Conservation (phyloP, 1,140 invertebrate genomes). For the Dendrolimus punctatus region DNA sequence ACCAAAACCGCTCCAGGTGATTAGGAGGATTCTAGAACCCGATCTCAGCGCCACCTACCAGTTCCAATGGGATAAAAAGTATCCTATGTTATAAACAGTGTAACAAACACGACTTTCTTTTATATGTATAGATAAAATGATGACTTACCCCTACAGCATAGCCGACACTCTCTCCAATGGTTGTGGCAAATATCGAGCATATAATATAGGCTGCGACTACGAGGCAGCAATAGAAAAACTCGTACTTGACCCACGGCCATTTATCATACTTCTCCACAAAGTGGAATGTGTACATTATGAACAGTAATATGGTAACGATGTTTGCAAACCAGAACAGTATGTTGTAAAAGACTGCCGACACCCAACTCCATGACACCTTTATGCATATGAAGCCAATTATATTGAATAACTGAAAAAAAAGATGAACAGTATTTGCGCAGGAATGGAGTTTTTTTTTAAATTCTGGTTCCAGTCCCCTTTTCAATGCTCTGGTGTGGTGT, state of each 20-base stretch:
- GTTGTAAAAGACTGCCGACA: constrained; percentile 75
- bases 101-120: too few relatives aligned
- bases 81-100: too few relatives aligned
- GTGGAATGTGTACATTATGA: constrained; percentile 87
- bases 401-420: constrained; percentile 78
- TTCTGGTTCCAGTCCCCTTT: too few relatives aligned
- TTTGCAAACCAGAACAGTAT: constrained; percentile 87
- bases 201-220: constrained; percentile 77
- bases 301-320: constrained; percentile 83
- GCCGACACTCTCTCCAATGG: constrained; percentile 44
- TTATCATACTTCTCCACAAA: constrained; percentile 86
- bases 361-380: constrained; percentile 76
- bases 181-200: constrained; percentile 51
- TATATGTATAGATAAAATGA: too few relatives aligned
- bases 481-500: too few relatives aligned
- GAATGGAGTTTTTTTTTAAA: too few relatives aligned
- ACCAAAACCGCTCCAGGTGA: too few relatives aligned
- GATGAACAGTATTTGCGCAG: not conserved
- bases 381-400: constrained; percentile 89
- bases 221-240: constrained; percentile 80
- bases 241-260: constrained; percentile 89
- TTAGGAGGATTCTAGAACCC: too few relatives aligned
- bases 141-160: constrained; percentile 58
- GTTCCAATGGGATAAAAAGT: too few relatives aligned
- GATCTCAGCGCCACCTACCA: too few relatives aligned